Conservation (phyloP, 2,113 vertebrate species). For the Shinisaurus crocodilurus region DNA sequence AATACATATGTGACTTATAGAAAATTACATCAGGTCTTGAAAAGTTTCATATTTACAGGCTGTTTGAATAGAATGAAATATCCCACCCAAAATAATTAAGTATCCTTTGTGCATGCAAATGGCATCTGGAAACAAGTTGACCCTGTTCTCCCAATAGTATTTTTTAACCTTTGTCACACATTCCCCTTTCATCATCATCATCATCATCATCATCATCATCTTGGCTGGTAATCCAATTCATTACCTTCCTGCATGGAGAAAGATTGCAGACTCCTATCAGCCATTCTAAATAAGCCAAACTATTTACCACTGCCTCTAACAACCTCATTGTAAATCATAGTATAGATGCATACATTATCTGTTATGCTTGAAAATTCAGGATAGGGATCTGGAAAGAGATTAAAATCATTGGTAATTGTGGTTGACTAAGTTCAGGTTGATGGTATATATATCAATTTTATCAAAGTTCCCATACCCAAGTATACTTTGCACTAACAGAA, state of each 20-base stretch:
- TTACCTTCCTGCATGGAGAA: neutral
- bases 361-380: conserved; percentile 23
- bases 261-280: neutral
- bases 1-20: neutral
- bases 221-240: conserved; percentile 22
- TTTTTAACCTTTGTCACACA: neutral
- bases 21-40: neutral
- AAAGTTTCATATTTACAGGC: conserved; percentile 3
- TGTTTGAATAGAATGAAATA: neutral
- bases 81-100: neutral
- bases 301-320: conserved; percentile 11
- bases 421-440: neutral
- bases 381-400: conserved; percentile 17
- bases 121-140: neutral
- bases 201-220: no score
- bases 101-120: rapidly evolving
- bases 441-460: neutral
- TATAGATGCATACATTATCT: neutral
- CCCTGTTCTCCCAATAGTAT: neutral
- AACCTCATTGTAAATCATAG: conserved; percentile 26
- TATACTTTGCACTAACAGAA: neutral
- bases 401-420: neutral
- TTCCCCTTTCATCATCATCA: neutral
- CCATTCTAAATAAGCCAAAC: conserved; percentile 26
- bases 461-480: neutral